These are phyloP conservation scores for Scortum barcoo DNA, from an alignment of 2,113 vertebrate species.

Conservation along the genomic window DNA sequence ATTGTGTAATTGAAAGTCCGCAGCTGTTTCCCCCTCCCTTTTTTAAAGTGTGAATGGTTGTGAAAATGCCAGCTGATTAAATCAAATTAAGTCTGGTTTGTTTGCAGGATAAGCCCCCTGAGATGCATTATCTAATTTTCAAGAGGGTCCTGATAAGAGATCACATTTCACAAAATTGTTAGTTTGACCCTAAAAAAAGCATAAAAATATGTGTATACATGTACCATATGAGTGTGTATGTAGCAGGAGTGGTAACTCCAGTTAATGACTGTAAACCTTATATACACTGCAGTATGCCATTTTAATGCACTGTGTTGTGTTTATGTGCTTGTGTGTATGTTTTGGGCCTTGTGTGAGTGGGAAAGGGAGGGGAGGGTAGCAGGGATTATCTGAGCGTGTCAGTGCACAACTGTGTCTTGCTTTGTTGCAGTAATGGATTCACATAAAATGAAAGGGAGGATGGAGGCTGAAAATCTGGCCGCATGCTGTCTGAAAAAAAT, in stretches of 20 bases:
- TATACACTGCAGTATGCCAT: not conserved
- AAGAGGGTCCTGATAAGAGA: constrained; percentile 13
- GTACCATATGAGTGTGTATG: not conserved
- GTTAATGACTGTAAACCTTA: constrained; percentile 3
- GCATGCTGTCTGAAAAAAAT: constrained; percentile 58
- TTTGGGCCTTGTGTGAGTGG: not conserved
- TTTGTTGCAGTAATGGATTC: constrained; percentile 79
- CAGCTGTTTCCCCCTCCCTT: constrained; percentile 40
- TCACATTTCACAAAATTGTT: not conserved
- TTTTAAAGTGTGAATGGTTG: constrained; percentile 10
- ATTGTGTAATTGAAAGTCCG: constrained; percentile 56
- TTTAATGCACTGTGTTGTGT: constrained; percentile 21
- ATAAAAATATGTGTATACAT: not conserved
- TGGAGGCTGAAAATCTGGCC: constrained; percentile 71
- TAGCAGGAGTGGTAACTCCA: not conserved
- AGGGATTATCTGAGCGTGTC: constrained; percentile 66
- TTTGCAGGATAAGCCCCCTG: constrained; percentile 34
- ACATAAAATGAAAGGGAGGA: constrained; percentile 71
- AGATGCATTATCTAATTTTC: constrained; percentile 16
- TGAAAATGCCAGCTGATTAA: constrained; percentile 51
- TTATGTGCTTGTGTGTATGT: constrained; percentile 27
- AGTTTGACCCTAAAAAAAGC: not conserved
- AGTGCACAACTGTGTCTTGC: constrained; percentile 70
- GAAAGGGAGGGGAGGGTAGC: constrained; percentile 22
- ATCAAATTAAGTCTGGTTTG: constrained; percentile 43